Conservation (phyloP, 2,888 invertebrate genomes). For the Fissipunctia ypsillon region DNA sequence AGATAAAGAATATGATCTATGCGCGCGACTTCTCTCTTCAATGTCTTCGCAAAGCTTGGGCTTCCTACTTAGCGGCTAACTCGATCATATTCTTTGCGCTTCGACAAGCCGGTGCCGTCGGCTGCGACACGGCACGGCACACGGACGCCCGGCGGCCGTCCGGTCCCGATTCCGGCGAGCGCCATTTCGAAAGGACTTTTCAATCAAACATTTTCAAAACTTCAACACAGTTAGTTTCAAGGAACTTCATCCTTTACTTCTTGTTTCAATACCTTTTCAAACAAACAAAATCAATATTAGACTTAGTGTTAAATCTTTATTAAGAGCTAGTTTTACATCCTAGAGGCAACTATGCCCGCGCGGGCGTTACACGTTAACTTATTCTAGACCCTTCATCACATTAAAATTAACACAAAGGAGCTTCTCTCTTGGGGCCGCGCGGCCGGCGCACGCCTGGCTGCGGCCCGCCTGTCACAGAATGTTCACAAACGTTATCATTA, state of each 20-base stretch:
- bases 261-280: slow-evolving; percentile 96
- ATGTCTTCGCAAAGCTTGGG: slow-evolving; percentile 80
- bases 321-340: slow-evolving; percentile 86
- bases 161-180: slow-evolving; percentile 83
- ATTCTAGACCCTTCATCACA: slow-evolving; percentile 80
- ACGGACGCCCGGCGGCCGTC: slow-evolving; percentile 76
- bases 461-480: slow-evolving; percentile 60
- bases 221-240: slow-evolving; percentile 90
- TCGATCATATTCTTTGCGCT: slow-evolving; percentile 89
- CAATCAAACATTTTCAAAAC: slow-evolving; percentile 90
- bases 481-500: slow-evolving; percentile 52
- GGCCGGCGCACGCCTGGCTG: slow-evolving; percentile 60
- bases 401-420: slow-evolving; percentile 65
- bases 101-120: slow-evolving; percentile 81
- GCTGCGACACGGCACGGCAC: slow-evolving; percentile 72
- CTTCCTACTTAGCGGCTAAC: slow-evolving; percentile 78
- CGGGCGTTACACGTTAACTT: slow-evolving; percentile 85
- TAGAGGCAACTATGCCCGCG: slow-evolving; percentile 83
- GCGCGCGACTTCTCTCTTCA: slow-evolving; percentile 82
- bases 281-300: slow-evolving; percentile 94
- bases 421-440: slow-evolving; percentile 66
- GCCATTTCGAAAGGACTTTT: slow-evolving; percentile 87
- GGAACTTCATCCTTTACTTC: slow-evolving; percentile 95
- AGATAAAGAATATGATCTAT: slow-evolving; percentile 87
- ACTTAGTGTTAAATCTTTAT: slow-evolving; percentile 89